Evolutionary conservation across 2,797 vertebrate species (phyloP).

Genomic region (Heteromormyrus szaboi): DNA sequence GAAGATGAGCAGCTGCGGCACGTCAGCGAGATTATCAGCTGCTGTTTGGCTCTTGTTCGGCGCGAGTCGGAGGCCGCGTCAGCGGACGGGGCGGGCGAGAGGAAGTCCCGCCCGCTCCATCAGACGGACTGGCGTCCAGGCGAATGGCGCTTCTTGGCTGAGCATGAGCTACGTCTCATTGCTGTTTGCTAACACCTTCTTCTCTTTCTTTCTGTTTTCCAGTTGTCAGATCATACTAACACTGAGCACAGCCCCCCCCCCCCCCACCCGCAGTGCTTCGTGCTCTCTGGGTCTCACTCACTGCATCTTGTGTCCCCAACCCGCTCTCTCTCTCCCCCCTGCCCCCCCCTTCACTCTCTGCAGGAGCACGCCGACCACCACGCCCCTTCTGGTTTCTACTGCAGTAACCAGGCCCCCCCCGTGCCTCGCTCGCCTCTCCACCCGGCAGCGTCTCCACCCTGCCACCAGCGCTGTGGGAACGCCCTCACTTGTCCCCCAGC

Average conservation of each 20-base stretch:
- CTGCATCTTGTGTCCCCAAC: not conserved
- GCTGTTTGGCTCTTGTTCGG: not conserved
- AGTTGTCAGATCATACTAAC: not conserved
- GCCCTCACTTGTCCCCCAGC: conserved; percentile 59
- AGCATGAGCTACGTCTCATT: not conserved
- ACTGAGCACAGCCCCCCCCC: not conserved
- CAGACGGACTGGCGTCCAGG: not conserved
- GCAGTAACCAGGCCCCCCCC: conserved; percentile 50
- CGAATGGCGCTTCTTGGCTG: not conserved
- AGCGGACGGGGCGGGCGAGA: not conserved
- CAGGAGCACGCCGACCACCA: conserved; percentile 70
- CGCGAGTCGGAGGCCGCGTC: not conserved
- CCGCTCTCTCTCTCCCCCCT: not conserved
- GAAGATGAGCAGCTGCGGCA: not conserved
- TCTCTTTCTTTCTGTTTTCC: not conserved
- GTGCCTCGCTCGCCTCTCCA: conserved; percentile 50
- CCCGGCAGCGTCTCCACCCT: conserved; percentile 38
- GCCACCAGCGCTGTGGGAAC: conserved; percentile 56
- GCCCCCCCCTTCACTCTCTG: conserved; percentile 27
- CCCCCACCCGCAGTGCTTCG: not conserved
- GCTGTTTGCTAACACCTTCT: not conserved
- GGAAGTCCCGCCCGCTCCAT: not conserved
- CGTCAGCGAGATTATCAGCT: not conserved
- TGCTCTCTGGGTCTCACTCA: conserved; percentile 13
- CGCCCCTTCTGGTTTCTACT: conserved; percentile 50